Base-by-base conservation (phyloP, 2,888 invertebrate species). In the Drosophila lacicola region DNA sequence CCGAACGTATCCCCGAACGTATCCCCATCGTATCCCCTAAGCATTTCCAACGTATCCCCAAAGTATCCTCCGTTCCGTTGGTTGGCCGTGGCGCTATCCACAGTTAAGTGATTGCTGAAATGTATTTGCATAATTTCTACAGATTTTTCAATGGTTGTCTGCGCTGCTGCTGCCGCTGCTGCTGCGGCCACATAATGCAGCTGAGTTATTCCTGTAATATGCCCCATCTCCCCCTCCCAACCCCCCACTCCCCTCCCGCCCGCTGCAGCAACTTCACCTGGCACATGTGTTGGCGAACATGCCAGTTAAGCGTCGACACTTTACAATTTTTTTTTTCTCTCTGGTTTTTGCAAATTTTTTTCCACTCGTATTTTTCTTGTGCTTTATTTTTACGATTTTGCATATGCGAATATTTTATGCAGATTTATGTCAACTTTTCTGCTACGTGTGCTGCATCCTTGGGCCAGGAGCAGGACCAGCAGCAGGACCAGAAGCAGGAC, bases 361-460 rank as follows among this genome's bases (percentile, higher is more conserved):
- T 70, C 49, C 13, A 33, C 14, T 21, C 10, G 29, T 25, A 8
- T 62, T 33, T 75, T 57, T 50, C 37, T 29, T 54, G 39, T 47
- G 71, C 62, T 65, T 68, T 41, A 60, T 64, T 76, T 84, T 82
- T 70, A 53, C n/a, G 49, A 39, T 74, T 78, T 88, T 82, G 86
- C 82, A 85, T 88, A 88, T 88, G 85, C 73, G 88, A 87, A 84
- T 84, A 89, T 84, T 87, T 84, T 89, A 84, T 84, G 84, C 89
- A 84, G 84, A 89, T 84, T 84, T 87, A 89, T 87, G 84, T 89
- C 84, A 89, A 89, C 79, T 87, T 89, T 77, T 60, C 62, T 70
- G 80, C 68, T 73, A 68, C 80, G 88, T 82, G 86, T 75, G 64
- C 84, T 73, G 75, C 72, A 66, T 74, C 69, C 42, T 61, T 9